Base-by-base conservation (phyloP, 2,797 vertebrate genomes). In the Synanceia verrucosa region DNA sequence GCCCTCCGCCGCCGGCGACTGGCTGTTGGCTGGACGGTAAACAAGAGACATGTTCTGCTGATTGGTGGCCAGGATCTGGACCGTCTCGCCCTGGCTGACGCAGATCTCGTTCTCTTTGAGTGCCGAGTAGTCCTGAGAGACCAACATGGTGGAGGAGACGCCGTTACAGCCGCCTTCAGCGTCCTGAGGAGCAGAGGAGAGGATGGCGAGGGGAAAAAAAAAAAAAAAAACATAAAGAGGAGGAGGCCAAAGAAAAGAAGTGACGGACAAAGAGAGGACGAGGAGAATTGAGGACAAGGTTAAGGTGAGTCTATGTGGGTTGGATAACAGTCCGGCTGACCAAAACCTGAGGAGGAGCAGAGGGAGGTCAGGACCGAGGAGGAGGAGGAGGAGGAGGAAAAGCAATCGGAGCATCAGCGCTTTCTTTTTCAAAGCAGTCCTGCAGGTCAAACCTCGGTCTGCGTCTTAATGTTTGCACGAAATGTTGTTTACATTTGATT, bases 21-120 rank as follows among this genome's bases (percentile, higher is more conserved):
- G 95, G 91, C 95, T 95, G 4, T 96, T 96, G 61, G 97, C 96
- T 0, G 96, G 95, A 68, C 98, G 96, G 93, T 95, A 98, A 59
- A 99, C 98, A 76, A 99, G 96, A 92, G 94, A 97, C 97, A 99
- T 98, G 91, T 98, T 99, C 94, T 99, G 98, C 94, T 99, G 98
- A 91, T 99, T 99, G 90, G 96, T 88, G 83, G 97, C 96, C 83
- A 99, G 95, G 88, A 99, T 93, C 83, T 99, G 98, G 65, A 99
- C 97, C 37, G 94, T 92, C 91, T 99, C 97, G 12, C 97, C 98
- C 88, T 97, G 96, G 66, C 93, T 94, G 81, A 99, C 96, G 66
- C 95, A 96, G 88, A 99, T 97, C 91, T 99, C 98, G 16, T 99
- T 97, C 93, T 99, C 98, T 80, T 99, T 99, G 88, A 99, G 95